phyloP scores from a whole-genome alignment of 2,113 vertebrate species.

The Silurus meridionalis region DNA sequence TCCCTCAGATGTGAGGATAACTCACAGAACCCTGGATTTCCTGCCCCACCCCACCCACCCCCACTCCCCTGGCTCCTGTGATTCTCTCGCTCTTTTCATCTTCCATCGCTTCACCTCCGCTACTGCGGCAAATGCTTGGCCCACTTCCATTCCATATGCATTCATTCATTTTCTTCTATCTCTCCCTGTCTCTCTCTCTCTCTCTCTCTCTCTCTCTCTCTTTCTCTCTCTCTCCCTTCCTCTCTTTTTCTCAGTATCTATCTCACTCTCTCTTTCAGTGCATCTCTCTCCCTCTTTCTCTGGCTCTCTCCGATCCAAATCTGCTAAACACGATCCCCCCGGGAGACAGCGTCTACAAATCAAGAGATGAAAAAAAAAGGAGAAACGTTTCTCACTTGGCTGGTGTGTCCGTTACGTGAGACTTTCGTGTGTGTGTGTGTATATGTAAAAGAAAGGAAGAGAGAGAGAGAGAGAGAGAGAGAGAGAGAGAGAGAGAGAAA shows the following conservation, averaged over 20 bases:
- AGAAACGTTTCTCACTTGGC: constrained; percentile 22
- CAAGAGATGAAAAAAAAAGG: constrained; percentile 25
- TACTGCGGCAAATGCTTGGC: constrained; percentile 48
- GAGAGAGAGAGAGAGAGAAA: too few species aligned
- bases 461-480: too few species aligned
- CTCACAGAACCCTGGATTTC: constrained; percentile 18
- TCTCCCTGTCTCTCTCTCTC: constrained; percentile 14
- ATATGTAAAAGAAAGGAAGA: not conserved
- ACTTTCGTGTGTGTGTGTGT: not conserved
- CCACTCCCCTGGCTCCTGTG: not conserved
- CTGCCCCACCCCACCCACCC: not conserved
- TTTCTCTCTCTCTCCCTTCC: constrained; percentile 4
- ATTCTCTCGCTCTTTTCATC: constrained; percentile 44
- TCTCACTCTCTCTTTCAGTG: too few species aligned
- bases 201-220: constrained; percentile 18
- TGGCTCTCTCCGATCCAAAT: constrained; percentile 1
- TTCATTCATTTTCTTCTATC: constrained; percentile 39
- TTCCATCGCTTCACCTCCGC: constrained; percentile 39
- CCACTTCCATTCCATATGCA: constrained; percentile 49
- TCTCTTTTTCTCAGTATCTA: not conserved
- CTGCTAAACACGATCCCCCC: not conserved
- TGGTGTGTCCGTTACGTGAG: constrained; percentile 7
- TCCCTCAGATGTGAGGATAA: constrained; percentile 46
- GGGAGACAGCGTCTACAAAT: constrained; percentile 18
- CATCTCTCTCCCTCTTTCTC: too few species aligned